Evolutionary conservation across 2,113 vertebrate species (phyloP).

Genomic region (Tautogolabrus adspersus): DNA sequence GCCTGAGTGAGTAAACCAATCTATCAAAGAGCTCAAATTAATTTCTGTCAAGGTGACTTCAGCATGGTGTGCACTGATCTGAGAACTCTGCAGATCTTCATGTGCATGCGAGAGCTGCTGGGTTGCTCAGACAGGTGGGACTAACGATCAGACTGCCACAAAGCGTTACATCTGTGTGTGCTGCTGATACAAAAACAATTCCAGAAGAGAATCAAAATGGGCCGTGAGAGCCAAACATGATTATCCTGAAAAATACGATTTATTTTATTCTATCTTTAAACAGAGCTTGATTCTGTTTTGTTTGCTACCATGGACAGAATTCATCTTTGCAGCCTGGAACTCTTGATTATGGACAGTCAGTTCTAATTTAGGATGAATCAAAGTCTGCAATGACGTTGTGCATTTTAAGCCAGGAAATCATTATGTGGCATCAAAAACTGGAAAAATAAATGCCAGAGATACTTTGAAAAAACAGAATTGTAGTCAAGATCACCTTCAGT

Average conservation of each 20-base stretch:
- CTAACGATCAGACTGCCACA: not conserved
- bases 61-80: not conserved
- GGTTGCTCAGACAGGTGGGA: conserved; percentile 4
- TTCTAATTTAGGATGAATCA: not conserved
- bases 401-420: not conserved
- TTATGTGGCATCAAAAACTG: not conserved
- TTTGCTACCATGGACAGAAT: not conserved
- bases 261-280: not conserved
- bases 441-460: not conserved
- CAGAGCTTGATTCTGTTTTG: not conserved
- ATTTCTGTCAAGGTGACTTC: not conserved
- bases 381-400: not conserved
- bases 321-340: not conserved
- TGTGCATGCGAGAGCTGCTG: not conserved
- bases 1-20: not conserved
- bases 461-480: not conserved
- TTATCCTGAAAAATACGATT: not conserved
- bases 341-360: not conserved
- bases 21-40: not conserved
- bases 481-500: not conserved
- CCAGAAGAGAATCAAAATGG: not conserved
- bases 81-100: not conserved
- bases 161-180: not conserved
- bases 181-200: conserved; percentile 3
- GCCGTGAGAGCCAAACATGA: not conserved